These are phyloP conservation scores for Drosophila gunungcola DNA, from an alignment of 1,140 invertebrate genomes.

Conservation along the genomic window DNA sequence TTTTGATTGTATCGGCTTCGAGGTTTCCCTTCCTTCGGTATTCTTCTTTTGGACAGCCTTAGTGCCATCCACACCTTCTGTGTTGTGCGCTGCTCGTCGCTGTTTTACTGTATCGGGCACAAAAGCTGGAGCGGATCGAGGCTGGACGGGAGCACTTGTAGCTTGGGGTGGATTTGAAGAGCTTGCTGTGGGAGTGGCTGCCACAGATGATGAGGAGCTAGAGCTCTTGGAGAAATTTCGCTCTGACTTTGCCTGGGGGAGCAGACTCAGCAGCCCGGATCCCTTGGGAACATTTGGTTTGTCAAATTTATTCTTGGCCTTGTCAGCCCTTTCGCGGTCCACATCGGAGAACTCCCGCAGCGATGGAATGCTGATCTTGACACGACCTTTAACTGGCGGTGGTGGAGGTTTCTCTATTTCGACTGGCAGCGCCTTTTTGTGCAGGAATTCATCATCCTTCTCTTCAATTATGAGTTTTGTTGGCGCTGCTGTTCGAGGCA, in stretches of 20 bases:
- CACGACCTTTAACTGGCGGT: slow-evolving; percentile 60
- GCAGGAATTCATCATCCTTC: slow-evolving; percentile 87
- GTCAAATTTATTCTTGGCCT: slow-evolving; percentile 59
- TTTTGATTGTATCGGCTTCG: slow-evolving; percentile 3
- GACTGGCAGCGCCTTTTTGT: slow-evolving; percentile 85
- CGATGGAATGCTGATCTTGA: slow-evolving; percentile 84
- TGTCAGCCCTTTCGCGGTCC: slow-evolving; percentile 77
- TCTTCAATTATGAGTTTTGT: slow-evolving; percentile 77
- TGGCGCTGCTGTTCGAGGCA: slow-evolving; percentile 33
- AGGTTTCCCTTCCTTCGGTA: neutral
- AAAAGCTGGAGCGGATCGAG: slow-evolving; percentile 40
- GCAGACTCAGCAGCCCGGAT: slow-evolving; percentile 85
- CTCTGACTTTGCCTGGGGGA: slow-evolving; percentile 86
- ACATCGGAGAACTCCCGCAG: slow-evolving; percentile 86
- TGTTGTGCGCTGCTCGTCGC: slow-evolving; percentile 71
- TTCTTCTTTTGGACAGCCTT: slow-evolving; percentile 36
- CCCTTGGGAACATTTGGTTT: slow-evolving; percentile 69
- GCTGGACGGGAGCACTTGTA: neutral
- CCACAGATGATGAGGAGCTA: slow-evolving; percentile 4
- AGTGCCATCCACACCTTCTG: slow-evolving; percentile 63
- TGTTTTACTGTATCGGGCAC: slow-evolving; percentile 77
- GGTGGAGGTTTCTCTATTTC: slow-evolving; percentile 60
- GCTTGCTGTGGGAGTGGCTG: neutral
- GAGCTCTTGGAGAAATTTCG: slow-evolving; percentile 61
- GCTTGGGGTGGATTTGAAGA: neutral